Evolutionary conservation across 2,888 invertebrate species (phyloP), one percentile per base, ranked within the genome.

Genomic region (Allygus modestus): DNA sequence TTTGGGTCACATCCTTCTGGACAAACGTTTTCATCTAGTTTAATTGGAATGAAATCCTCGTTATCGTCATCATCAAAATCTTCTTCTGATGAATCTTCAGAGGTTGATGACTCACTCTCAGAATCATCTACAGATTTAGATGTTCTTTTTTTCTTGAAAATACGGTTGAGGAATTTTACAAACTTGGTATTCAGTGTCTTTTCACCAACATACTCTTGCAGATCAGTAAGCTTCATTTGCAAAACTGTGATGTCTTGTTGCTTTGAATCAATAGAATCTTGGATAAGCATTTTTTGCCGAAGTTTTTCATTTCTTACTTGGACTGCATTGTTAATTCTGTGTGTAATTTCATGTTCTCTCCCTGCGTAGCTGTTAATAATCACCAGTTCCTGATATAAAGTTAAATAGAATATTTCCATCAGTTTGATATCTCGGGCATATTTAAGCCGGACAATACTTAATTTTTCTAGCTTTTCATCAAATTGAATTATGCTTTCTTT

Each of bases 61-160:
- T 92, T 92, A 87, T 93, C 94, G 0, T 92, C 94, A 37, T 90
- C 33, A 33, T 90, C 33, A 1, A 58, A 83, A 17, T 86, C 84
- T 11, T 86, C 85, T 33, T 85, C 91, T 65, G 92, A 91, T 46
- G 87, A 88, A 0, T 88, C 88, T 41, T 89, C 89, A 15, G 88
- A 87, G 0, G 88, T 88, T 0, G 92, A 92, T 0, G 94, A 84
- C 58, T 71, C 75, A 65, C 83, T 81, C 58, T 83, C 85, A 46
- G 79, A 88, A 91, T 92, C 93, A 84, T 92, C 92, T 5, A 92
- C 92, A 75, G 91, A 51, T 84, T 95, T 95, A 0, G 94, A 94
- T 7, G 94, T 93, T 86, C 95, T 95, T 88, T 96, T 96, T 89
- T 96, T 97, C 89, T 94, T 96, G 89, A 95, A 97, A 83, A 98